A percentile compares a stretch with the other conserved stretches of the same genome.
Evolutionary conservation across 2,113 vertebrate genomes (phyloP).

Genomic region (Bos javanicus): DNA sequence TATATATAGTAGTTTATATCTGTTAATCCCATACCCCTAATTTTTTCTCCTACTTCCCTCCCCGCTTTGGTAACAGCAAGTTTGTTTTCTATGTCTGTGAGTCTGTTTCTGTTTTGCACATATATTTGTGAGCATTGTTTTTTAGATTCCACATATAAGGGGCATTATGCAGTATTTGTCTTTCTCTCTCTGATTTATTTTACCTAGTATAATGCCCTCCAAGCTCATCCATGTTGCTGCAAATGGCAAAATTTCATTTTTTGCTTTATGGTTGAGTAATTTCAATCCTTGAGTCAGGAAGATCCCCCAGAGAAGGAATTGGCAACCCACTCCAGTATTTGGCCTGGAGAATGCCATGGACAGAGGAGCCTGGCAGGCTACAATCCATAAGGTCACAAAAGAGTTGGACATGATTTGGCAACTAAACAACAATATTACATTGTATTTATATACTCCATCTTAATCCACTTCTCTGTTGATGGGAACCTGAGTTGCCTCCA

Average conservation of each 20-base stretch:
- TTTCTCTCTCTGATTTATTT: neutral
- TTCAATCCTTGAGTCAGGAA: neutral
- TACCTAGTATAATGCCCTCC: neutral
- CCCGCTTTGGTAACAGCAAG: neutral
- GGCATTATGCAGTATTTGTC: neutral
- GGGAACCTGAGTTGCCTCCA: neutral
- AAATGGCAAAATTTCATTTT: neutral
- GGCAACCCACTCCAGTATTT: neutral
- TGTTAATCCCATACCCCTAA: neutral
- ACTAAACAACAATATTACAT: neutral
- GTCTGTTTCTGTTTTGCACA: neutral
- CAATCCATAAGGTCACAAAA: neutral
- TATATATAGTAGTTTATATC: neutral
- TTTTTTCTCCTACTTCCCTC: neutral
- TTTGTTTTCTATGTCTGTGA: neutral
- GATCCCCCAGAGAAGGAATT: neutral
- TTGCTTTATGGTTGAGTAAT: neutral
- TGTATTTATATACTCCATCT: neutral
- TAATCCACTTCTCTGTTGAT: neutral
- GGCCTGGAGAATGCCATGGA: neutral
- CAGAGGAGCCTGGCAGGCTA: neutral
- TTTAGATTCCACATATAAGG: neutral
- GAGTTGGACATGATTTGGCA: neutral
- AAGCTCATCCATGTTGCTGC: neutral
- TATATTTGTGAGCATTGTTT: neutral